Evolutionary conservation across 2,797 vertebrate genomes (phyloP).

Genomic region (Oreochromis mossambicus): DNA sequence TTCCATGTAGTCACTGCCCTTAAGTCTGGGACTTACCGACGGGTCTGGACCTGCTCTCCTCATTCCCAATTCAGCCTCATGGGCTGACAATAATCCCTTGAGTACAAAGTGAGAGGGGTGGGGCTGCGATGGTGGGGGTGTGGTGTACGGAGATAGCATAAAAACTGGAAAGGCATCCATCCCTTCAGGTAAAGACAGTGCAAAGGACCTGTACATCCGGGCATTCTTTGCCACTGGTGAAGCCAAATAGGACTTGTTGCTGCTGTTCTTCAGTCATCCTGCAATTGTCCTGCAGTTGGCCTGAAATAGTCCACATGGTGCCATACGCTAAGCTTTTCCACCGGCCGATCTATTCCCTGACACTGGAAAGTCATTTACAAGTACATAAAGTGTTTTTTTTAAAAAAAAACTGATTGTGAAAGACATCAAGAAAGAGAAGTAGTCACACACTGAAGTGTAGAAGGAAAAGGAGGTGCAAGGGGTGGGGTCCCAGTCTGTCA

Average conservation of each 20-base stretch:
- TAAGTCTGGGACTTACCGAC: constrained; percentile 71
- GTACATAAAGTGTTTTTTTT: not conserved
- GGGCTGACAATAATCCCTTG: constrained; percentile 71
- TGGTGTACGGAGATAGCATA: not conserved
- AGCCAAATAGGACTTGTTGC: not conserved
- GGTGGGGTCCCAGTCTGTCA: not conserved
- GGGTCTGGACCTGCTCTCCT: constrained; percentile 70
- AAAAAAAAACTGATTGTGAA: not conserved
- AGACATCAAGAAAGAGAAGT: not conserved
- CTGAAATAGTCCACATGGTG: constrained; percentile 45
- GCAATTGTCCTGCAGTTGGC: constrained; percentile 11
- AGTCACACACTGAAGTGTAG: not conserved
- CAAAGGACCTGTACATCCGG: constrained; percentile 4
- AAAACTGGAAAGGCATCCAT: constrained; percentile 21
- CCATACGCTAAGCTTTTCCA: constrained; percentile 32
- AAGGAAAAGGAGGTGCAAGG: not conserved
- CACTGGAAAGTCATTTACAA: not conserved
- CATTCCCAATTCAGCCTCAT: constrained; percentile 61
- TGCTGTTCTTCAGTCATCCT: constrained; percentile 14
- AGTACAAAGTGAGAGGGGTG: constrained; percentile 53
- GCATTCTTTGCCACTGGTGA: constrained; percentile 18
- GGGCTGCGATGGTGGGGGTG: constrained; percentile 22
- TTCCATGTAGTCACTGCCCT: constrained; percentile 77
- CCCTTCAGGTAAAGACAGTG: constrained; percentile 31
- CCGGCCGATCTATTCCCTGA: not conserved